Base-by-base conservation (phyloP, 2,113 vertebrate species). In the Pica pica region DNA sequence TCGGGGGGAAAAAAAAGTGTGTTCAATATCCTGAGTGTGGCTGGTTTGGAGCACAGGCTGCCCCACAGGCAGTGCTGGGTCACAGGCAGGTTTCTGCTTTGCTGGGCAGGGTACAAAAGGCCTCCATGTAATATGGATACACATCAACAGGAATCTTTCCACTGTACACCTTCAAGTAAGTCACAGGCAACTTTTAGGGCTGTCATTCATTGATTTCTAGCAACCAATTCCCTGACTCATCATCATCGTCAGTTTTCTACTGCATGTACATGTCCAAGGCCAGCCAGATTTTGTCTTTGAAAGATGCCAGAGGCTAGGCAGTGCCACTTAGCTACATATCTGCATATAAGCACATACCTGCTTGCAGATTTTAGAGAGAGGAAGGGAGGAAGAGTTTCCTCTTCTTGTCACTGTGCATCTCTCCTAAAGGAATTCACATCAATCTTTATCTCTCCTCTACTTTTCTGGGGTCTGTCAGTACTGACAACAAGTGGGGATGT, bases 1-100 rank as follows among this genome's bases (percentile, higher is more conserved):
- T 83, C 1, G 0, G n/a, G 30, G 9, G 7, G 10, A 53, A 39
- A 14, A 44, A 79, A 47, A n/a, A 8, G 0, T 1, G 2, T 24
- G 8, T 89, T 90, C 76, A 90, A 55, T 94, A 79, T 82, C 73
- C 70, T 83, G 85, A n/a, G 50, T 23, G 21, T 26, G 59, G 18
- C 44, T 13, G 14, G 7, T 50, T 68, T 53, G 78, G 57, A 76
- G 69, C 37, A 49, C 26, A 85, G 42, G 37, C 56, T 89, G 80
- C 17, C 4, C 3, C 44, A 33, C 12, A 21, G 28, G 53, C 17
- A 35, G 23, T 9, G n/a, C 1, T 79, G 71, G 26, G 41, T 55
- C 63, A 16, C 21, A 11, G 24, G 37, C 16, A 57, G 27, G 24
- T 49, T 83, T 84, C 26, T 64, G 39, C 11, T 77, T 69, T 63